Evolutionary conservation across 2,888 invertebrate genomes (phyloP), one percentile per base, ranked within the genome.

Genomic region (Scelioninae gen. 2): DNA sequence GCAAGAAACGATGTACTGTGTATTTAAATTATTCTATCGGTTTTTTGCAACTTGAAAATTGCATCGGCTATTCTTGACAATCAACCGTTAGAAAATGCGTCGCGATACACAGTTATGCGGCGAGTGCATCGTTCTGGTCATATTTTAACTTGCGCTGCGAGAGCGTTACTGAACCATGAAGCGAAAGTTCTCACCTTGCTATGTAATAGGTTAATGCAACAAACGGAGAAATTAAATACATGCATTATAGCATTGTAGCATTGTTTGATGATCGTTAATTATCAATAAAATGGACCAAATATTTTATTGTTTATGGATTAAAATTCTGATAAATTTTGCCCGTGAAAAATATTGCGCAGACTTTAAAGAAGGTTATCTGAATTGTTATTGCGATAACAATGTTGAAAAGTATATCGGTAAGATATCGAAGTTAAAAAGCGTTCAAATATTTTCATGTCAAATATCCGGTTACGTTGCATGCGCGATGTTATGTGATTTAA

Each of bases 61-160:
- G 68, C 71, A 60, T 69, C 37, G 68, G 46, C 58, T 53, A 45
- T 60, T 74, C 71, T 71, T 72, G 55, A 72, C 72, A 64, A 64
- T 68, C 60, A 68, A 75, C 74, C 74, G 74, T 75, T 75, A 75
- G 74, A 55, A 72, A 75, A 75, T 72, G 68, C 71, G 74, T 75
- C 71, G 74, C 72, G 60, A 43, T 72, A 72, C 72, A 75, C 74
- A 75, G 74, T 75, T 75, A 75, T 68, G 74, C 60, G 63, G 37
- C 31, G 71, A 72, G 74, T 69, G 68, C 74, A 71, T 74, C 74
- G 71, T 31, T 71, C 74, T 57, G 57, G 25, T 64, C 65, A 74
- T 74, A 74, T 71, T 71, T 67, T 63, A 70, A 67, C 61, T 74
- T 61, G 64, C 46, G 33, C 39, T 57, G 58, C 61, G 31, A 43